Percentiles rank a stretch among this genome's conserved stretches.
phyloP scores from a whole-genome alignment of 35 echinoderm and acorn worm genomes.

The Eucidaris tribuloides region DNA sequence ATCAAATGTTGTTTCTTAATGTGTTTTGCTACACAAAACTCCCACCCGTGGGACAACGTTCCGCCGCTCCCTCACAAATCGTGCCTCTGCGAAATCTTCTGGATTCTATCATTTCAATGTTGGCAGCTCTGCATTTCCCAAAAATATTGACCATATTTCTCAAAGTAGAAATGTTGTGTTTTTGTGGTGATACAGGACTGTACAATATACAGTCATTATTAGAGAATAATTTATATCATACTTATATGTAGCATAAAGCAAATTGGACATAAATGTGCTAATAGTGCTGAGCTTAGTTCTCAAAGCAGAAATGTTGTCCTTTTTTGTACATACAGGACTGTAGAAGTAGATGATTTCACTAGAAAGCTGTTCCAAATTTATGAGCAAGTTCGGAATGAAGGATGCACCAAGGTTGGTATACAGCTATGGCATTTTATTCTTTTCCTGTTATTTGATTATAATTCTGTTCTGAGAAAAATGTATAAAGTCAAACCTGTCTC shows the following conservation, averaged over 20 bases:
- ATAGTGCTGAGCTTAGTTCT: too few relatives aligned
- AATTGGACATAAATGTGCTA: too few relatives aligned
- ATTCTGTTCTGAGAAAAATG: background rate
- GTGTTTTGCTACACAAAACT: too few relatives aligned
- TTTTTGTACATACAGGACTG: conserved; percentile 51
- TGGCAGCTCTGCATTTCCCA: too few relatives aligned
- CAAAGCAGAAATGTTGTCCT: too few relatives aligned
- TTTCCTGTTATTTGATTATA: background rate
- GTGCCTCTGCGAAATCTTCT: too few relatives aligned
- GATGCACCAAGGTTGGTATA: conserved; percentile 40
- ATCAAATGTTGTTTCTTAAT: too few relatives aligned
- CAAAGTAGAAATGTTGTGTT: background rate
- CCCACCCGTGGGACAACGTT: too few relatives aligned
- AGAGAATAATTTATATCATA: background rate
- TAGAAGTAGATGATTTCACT: conserved; percentile 91
- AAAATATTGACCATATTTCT: background rate
- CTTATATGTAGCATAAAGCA: too few relatives aligned
- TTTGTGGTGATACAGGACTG: background rate
- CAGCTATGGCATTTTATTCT: background rate
- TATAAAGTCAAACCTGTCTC: too few relatives aligned
- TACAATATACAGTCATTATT: background rate
- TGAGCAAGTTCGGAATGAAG: conserved; percentile 58
- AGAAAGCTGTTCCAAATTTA: conserved; percentile 57
- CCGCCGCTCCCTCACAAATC: too few relatives aligned
- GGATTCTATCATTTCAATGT: too few relatives aligned